Base-by-base conservation (phyloP, 2,888 invertebrate genomes). In the Cosmorhoe ocellata region DNA sequence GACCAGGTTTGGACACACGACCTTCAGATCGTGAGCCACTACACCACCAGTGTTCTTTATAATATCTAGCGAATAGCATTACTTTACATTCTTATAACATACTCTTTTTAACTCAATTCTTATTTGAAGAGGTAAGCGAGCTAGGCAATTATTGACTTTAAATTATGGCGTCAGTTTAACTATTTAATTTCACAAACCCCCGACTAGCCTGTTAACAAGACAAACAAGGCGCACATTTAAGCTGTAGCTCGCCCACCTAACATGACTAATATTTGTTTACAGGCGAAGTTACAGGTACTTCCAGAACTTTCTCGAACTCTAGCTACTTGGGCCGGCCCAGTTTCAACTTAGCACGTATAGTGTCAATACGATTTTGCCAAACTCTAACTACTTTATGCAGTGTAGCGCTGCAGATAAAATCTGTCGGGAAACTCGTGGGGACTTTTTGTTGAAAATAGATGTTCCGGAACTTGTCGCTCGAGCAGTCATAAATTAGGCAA, bases 301-400 rank as follows among this genome's bases (percentile, higher is more conserved):
- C 7, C 14, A 2, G 33, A 52, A 40, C 47, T 49, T 45, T 46
- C 32, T 12, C 13, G 36, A 37, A 13, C 43, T 38, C 42, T 51
- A 45, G 39, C 53, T 38, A 45, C 57, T 66, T 71, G 55, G 34
- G 56, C 63, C 64, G 54, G 30, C 48, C 14, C 31, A 41, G 14
- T 45, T 47, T 42, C 53, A 53, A 58, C 43, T 58, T 33, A 51
- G 59, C 55, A 59, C 66, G 55, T 58, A 51, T 63, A 60, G 69
- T 72, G 74, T 74, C 76, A 74, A 76, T 76, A 68, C 66, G 65
- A 69, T 74, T 74, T 71, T 62, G 58, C 59, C 61, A 61, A 63
- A 60, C 67, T 64, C 59, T 39, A 72, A 74, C 68, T 66, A 64
- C 67, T 76, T 74, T 69, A 73, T 69, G 65, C 66, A 61, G 59